Conservation (phyloP, 1,140 invertebrate species). For the Brachystomella parvula region DNA sequence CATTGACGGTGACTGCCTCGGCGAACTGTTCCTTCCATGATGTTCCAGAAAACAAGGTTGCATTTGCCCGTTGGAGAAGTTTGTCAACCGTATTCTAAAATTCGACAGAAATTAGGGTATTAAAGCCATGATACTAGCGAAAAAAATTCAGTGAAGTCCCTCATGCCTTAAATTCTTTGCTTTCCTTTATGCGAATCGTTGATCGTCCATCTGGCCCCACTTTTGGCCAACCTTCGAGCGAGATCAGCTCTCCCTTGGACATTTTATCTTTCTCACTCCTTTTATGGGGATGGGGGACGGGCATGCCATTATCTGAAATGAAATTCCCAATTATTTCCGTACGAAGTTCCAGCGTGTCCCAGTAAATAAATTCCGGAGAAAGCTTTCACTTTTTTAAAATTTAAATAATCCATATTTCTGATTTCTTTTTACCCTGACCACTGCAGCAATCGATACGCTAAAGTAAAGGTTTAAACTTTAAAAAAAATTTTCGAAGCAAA, state of each 20-base stretch:
- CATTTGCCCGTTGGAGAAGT: slow-evolving; percentile 89
- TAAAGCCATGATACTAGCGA: neutral
- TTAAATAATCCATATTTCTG: neutral
- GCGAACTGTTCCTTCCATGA: slow-evolving; percentile 52
- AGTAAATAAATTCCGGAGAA: neutral
- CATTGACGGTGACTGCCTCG: slow-evolving; percentile 56
- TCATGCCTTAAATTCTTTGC: slow-evolving; percentile 92
- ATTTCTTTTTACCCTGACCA: neutral
- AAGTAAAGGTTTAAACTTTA: neutral
- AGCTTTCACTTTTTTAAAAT: neutral
- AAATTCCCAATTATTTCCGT: neutral
- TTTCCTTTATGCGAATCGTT: slow-evolving; percentile 87
- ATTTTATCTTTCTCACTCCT: slow-evolving; percentile 48
- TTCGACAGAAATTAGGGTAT: neutral
- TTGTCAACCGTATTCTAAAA: slow-evolving; percentile 31
- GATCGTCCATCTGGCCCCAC: slow-evolving; percentile 75
- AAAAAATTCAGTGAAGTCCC: neutral
- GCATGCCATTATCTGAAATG: slow-evolving; percentile 14
- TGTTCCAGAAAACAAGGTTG: slow-evolving; percentile 85
- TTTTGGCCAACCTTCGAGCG: slow-evolving; percentile 79
- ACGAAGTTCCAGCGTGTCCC: neutral
- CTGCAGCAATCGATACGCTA: neutral
- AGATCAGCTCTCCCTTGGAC: slow-evolving; percentile 72
- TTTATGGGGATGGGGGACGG: slow-evolving; percentile 15
- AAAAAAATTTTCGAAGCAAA: neutral